Conservation (phyloP, 2,888 invertebrate genomes). For the Lasioglossum calceatum region DNA sequence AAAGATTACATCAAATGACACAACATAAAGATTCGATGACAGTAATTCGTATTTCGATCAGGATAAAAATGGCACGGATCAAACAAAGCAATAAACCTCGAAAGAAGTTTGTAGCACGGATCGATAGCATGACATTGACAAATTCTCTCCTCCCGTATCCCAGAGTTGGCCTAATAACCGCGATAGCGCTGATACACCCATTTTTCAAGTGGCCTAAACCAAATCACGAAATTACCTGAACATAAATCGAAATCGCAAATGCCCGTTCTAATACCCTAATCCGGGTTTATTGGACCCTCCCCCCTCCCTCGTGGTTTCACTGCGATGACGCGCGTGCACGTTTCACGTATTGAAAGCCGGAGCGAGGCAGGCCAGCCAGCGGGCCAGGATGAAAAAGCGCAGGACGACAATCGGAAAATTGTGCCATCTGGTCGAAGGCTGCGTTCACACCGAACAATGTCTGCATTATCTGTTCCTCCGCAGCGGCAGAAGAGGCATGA, state of each 20-base stretch:
- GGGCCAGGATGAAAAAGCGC: conserved; percentile 61
- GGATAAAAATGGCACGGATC: not conserved
- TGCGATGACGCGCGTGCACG: not conserved
- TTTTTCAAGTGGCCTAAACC: conserved; percentile 47
- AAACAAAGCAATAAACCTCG: not conserved
- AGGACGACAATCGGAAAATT: conserved; percentile 71
- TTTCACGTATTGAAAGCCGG: conserved; percentile 57
- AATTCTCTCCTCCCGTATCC: not conserved
- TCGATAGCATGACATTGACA: not conserved
- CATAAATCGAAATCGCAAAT: conserved; percentile 62
- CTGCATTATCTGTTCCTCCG: conserved; percentile 68
- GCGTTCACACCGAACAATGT: conserved; percentile 72
- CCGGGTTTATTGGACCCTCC: conserved; percentile 54
- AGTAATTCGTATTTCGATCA: no score
- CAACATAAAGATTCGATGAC: not conserved
- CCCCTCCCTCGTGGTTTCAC: not conserved
- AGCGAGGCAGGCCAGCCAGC: conserved; percentile 14
- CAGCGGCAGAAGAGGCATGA: conserved; percentile 60
- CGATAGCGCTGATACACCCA: conserved; percentile 40
- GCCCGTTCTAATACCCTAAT: conserved; percentile 52
- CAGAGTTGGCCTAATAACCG: conserved; percentile 42
- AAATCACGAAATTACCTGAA: conserved; percentile 55
- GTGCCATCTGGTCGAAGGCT: conserved; percentile 73
- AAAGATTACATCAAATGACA: not conserved
- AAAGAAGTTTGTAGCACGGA: not conserved